Conservation (phyloP, 2,888 invertebrate genomes). For the Xestia rhomboidea region DNA sequence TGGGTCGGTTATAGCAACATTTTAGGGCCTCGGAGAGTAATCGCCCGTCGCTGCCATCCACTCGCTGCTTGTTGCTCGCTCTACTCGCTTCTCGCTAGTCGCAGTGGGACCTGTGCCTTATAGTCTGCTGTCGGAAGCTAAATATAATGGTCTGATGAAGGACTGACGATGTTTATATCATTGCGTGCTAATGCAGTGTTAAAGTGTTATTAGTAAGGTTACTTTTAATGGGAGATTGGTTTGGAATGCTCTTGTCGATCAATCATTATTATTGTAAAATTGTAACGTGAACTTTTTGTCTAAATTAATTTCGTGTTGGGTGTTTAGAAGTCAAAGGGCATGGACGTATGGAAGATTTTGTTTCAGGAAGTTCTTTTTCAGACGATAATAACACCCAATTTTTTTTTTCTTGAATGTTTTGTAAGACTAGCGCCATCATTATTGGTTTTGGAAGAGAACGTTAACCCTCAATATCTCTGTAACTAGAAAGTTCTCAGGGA, state of each 20-base stretch:
- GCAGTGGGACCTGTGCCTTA: not conserved
- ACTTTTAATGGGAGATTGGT: slow-evolving; percentile 38
- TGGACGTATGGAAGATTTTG: not conserved
- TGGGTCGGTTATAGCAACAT: no score
- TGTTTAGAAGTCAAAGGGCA: slow-evolving; percentile 36
- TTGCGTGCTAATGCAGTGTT: slow-evolving; percentile 38
- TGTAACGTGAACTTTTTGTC: slow-evolving; percentile 17
- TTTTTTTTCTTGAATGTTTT: not conserved
- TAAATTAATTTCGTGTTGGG: not conserved
- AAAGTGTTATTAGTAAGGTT: slow-evolving; percentile 38
- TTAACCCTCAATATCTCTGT: no score
- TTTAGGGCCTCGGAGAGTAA: not conserved
- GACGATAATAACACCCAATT: no score
- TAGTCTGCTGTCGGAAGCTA: slow-evolving; percentile 54
- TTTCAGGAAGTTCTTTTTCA: not conserved
- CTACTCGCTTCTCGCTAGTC: not conserved
- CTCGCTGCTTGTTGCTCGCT: not conserved
- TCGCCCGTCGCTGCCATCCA: not conserved
- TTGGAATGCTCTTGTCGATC: slow-evolving; percentile 43
- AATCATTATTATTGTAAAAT: slow-evolving; percentile 35
- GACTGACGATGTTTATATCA: slow-evolving; percentile 46
- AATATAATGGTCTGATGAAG: slow-evolving; percentile 46
- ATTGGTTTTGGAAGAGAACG: not conserved
- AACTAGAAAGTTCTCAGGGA: no score
- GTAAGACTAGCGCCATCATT: not conserved